Evolutionary conservation across 2,797 vertebrate species (phyloP).

Genomic region (Lithobates sylvaticus): DNA sequence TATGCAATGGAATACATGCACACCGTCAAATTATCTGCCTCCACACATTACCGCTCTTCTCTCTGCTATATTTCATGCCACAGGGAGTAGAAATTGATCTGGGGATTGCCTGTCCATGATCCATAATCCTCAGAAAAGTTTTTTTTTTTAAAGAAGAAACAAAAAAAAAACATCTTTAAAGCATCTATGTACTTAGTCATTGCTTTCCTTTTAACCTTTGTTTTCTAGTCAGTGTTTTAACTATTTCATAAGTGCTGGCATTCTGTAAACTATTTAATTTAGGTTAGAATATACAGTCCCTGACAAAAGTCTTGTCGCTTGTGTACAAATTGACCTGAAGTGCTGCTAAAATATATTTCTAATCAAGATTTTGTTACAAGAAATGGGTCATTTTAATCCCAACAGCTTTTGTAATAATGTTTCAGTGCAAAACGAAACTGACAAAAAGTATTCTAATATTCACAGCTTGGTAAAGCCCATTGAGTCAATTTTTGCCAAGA

Average conservation of each 20-base stretch:
- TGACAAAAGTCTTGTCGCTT: too few species aligned
- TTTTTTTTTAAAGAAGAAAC: too few species aligned
- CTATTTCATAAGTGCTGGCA: neutral
- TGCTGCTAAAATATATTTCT: too few species aligned
- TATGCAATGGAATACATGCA: neutral
- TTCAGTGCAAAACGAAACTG: too few species aligned
- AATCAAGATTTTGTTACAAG: too few species aligned
- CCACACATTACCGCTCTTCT: neutral
- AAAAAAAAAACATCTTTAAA: neutral
- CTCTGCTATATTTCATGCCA: constrained; percentile 8
- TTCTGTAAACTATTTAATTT: neutral
- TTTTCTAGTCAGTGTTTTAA: neutral
- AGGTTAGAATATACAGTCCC: too few species aligned
- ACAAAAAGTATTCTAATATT: too few species aligned
- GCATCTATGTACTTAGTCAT: neutral
- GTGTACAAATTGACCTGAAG: too few species aligned
- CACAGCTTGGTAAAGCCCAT: too few species aligned
- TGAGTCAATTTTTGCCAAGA: too few species aligned
- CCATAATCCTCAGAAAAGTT: neutral
- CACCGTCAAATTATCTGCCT: constrained; percentile 6
- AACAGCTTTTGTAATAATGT: too few species aligned
- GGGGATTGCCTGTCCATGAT: constrained; percentile 2
- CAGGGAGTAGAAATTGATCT: constrained; percentile 18
- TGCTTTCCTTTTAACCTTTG: neutral
- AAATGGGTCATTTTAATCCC: too few species aligned